Evolutionary conservation across 2,888 invertebrate species (phyloP).

Genomic region (Dastarcus helophoroides): DNA sequence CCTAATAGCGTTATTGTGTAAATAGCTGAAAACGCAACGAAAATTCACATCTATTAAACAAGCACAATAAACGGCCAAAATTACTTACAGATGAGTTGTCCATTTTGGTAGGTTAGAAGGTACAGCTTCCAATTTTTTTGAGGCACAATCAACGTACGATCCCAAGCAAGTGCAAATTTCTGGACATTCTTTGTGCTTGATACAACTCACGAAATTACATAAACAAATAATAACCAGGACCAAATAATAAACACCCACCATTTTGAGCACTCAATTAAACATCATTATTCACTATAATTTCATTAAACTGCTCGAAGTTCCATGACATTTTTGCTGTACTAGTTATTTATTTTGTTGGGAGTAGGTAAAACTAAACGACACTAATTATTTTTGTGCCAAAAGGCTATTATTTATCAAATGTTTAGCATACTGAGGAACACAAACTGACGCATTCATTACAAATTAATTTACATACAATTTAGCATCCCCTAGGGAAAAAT

Average conservation of each 20-base stretch:
- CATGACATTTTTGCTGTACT: too few relatives aligned
- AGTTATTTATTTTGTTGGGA: too few relatives aligned
- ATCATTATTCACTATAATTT: too few relatives aligned
- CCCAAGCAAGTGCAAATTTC: conserved; percentile 61
- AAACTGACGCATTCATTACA: too few relatives aligned
- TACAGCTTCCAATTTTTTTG: conserved; percentile 55
- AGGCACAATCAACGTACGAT: conserved; percentile 64
- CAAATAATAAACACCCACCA: conserved; percentile 37
- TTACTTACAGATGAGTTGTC: conserved; percentile 67
- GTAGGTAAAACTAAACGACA: too few relatives aligned
- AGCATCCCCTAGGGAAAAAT: too few relatives aligned
- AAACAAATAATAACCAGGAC: conserved; percentile 24
- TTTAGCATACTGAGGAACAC: too few relatives aligned
- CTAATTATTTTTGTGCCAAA: too few relatives aligned
- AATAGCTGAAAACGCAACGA: conserved; percentile 42
- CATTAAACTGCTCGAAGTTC: too few relatives aligned
- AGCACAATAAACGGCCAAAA: conserved; percentile 19
- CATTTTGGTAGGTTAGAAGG: conserved; percentile 62
- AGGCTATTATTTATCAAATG: too few relatives aligned
- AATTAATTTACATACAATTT: too few relatives aligned
- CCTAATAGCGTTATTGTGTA: conserved; percentile 63
- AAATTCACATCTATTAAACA: conserved; percentile 4
- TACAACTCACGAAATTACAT: conserved; percentile 16
- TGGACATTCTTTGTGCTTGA: conserved; percentile 43
- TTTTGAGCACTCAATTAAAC: too few relatives aligned